Evolutionary conservation across 1,140 invertebrate genomes (phyloP).

Genomic region (Eupristina koningsbergeri): DNA sequence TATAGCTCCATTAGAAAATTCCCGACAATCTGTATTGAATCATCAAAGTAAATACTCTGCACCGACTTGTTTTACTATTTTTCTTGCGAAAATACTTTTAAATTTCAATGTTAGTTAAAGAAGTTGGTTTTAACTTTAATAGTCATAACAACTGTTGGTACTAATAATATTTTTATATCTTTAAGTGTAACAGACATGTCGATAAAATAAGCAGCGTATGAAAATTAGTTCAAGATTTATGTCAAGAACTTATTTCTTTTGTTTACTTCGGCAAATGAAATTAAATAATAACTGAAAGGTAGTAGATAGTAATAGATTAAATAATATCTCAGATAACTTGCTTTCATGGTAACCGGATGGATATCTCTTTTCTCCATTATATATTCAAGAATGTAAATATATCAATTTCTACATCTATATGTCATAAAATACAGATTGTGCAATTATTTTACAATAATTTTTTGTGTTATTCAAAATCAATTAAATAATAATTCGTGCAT

Average conservation of each 20-base stretch:
- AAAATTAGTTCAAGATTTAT: neutral
- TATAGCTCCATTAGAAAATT: conserved; percentile 1
- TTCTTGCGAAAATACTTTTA: neutral
- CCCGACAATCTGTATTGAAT: conserved; percentile 25
- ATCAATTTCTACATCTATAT: too few relatives aligned
- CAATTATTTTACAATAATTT: too few relatives aligned
- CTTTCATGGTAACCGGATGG: neutral
- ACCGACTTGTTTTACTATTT: neutral
- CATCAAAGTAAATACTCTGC: conserved; percentile 14
- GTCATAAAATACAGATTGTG: too few relatives aligned
- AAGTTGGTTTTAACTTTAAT: neutral
- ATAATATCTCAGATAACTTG: neutral
- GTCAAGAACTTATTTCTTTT: neutral
- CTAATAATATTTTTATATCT: neutral
- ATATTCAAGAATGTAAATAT: too few relatives aligned
- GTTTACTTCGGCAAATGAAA: neutral
- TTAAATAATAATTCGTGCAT: neutral
- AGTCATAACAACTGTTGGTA: neutral
- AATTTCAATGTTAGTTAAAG: neutral
- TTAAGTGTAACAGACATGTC: neutral
- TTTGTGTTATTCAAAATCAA: neutral
- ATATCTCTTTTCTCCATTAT: neutral
- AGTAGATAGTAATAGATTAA: too few relatives aligned
- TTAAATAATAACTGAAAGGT: neutral
- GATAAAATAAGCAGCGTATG: neutral